Evolutionary conservation across 2,888 invertebrate species (phyloP).

Genomic region (Drosophila demipolita): DNA sequence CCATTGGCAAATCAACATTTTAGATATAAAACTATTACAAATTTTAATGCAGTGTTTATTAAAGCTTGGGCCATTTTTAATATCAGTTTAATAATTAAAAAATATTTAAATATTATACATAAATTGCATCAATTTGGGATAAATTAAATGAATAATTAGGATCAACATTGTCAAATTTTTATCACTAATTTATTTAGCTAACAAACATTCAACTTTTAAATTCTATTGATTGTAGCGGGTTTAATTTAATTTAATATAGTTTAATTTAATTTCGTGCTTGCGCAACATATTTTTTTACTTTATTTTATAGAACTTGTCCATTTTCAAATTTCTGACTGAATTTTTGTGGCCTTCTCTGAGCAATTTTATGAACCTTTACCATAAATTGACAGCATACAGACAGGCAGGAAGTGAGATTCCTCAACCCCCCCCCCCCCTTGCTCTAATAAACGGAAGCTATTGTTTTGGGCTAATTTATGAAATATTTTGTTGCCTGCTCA

Average conservation of each 20-base stretch:
- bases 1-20: neutral
- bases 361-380: neutral
- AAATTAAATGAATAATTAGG: too few species aligned
- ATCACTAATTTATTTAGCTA: too few species aligned
- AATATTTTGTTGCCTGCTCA: neutral
- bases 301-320: neutral
- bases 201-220: too few species aligned
- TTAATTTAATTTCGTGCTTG: neutral
- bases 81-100: neutral
- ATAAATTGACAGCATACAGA: constrained; percentile 2
- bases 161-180: too few species aligned
- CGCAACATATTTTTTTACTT: neutral
- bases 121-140: too few species aligned
- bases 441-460: constrained; percentile 1
- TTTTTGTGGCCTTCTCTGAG: neutral
- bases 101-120: too few species aligned
- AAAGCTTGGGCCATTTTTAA: neutral
- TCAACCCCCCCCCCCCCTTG: neutral
- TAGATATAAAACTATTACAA: neutral
- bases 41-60: neutral
- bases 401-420: neutral
- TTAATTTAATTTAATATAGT: neutral
- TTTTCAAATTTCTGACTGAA: neutral
- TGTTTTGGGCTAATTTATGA: neutral
- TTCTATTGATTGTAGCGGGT: too few species aligned